Evolutionary conservation across 2,888 invertebrate genomes (phyloP), one percentile per base, ranked within the genome.

Genomic region (Drosophila prostipennis): DNA sequence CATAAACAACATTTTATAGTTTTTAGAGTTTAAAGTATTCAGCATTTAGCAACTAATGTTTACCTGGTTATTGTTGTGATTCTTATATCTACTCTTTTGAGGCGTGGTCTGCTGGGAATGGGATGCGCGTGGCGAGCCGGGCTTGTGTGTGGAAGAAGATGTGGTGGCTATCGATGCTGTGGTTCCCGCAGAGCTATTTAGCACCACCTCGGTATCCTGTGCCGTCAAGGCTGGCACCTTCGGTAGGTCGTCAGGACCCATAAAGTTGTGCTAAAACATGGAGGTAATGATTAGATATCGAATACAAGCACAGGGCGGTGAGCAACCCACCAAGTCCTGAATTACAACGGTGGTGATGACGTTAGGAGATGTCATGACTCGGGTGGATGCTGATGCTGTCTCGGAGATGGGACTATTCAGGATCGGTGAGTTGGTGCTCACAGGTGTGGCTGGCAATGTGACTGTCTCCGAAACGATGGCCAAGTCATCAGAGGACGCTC

Each of bases 11-110:
- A 6, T 26, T 26, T 26, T 6, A 26, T 26, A 26, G 26, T 26
- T 26, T 26, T 26, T 26, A 26, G 6, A 26, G 26, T 26, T 5
- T 2, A 26, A 26, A 26, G 4, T 26, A 26, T 26, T 26, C 26
- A 26, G 26, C 26, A 5, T 5, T 26, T 26, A 29, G 1, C 29
- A 6, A 29, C 29, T 29, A 29, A 29, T 6, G 0, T 29, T 34
- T 54, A 88, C 89, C 82, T 90, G 90, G 69, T 89, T 90, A 37
- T 90, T 90, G 70, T 89, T 90, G 45, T 90, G 77, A 68, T 81
- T 88, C 71, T 80, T 76, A 57, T 85, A 76, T 58, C 78, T 73
- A 42, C 43, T 49, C 43, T 83, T 89, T 13, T 87, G 84, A 4
- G 82, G 79, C 6, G 82, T 72, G 0, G 63, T 45, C 29, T 69